Evolutionary conservation across 2,113 vertebrate genomes (phyloP), one percentile per base, ranked within the genome.

Genomic region (Lates calcarifer): DNA sequence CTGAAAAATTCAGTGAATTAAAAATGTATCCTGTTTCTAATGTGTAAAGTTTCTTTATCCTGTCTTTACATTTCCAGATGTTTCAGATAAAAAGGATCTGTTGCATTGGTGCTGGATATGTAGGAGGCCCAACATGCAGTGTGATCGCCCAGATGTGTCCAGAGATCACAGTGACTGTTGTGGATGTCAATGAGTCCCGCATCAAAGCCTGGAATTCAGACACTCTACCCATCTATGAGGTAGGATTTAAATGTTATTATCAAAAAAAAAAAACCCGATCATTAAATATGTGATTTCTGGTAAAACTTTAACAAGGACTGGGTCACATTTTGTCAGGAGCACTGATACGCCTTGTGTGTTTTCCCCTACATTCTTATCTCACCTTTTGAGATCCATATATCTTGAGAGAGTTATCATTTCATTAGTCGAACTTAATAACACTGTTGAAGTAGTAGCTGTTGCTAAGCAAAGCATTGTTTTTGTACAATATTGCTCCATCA

Each of bases 161-260:
- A 0, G 94, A 91, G 61, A 96, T 99, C 90, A 95, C 91, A 4
- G 98, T 99, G 47, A 99, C 97, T 0, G 95, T 96, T 0, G 95
- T 96, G 63, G 98, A 99, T 37, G 93, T 99, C 66, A 99, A 99
- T 0, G 97, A 99, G 84, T 92, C 96, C 8, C 96, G 98, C 82
- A 98, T 99, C 92, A 96, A 96, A 67, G 98, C 98, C n/a, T 99
- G 98, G 98, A 99, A 99, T 93, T 99, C 98, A 0, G 95, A 97
- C 45, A 96, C 94, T 0, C 96, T 99, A 78, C 98, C 98, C 1
- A 99, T 99, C 82, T 99, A 99, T 56, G 98, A 99, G 98, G 98
- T 99, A 96, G 72, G 1, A 0, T 33, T 17, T 31, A 13, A 43
- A 24, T 37, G 1, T 37, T 64, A 10, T 41, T 55, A 6, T 3